phyloP scores from a whole-genome alignment of 2,113 vertebrate species.

The Dinomys branickii region DNA sequence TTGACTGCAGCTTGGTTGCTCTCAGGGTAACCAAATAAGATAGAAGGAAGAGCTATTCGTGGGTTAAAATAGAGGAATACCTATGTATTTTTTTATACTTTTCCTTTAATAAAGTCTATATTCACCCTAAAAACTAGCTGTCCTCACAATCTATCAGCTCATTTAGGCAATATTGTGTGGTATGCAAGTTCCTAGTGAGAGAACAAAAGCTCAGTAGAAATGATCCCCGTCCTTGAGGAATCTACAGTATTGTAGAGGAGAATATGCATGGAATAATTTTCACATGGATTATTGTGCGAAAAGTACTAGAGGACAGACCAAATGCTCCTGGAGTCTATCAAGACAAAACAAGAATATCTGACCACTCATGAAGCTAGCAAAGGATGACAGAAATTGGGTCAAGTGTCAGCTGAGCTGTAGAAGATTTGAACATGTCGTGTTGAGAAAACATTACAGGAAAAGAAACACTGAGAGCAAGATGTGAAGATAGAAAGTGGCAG shows the following conservation, averaged over 20 bases:
- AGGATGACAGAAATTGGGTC: not conserved
- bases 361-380: not conserved
- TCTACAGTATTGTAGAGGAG: not conserved
- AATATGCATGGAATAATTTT: not conserved
- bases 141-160: not conserved
- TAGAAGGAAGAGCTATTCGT: not conserved
- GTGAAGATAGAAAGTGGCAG: not conserved
- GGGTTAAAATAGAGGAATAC: not conserved
- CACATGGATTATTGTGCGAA: not conserved
- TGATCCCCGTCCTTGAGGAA: not conserved
- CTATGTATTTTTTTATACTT: not conserved
- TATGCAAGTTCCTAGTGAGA: not conserved
- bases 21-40: not conserved
- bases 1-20: conserved; percentile 64
- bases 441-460: not conserved
- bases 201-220: not conserved
- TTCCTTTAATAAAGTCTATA: not conserved
- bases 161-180: not conserved
- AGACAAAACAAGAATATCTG: conserved; percentile 30
- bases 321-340: not conserved
- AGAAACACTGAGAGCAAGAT: not conserved
- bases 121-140: not conserved
- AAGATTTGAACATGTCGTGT: not conserved
- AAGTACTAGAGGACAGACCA: not conserved
- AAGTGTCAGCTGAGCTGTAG: not conserved